Conservation (phyloP, 2,797 vertebrate genomes). For the Tangara arthus region DNA sequence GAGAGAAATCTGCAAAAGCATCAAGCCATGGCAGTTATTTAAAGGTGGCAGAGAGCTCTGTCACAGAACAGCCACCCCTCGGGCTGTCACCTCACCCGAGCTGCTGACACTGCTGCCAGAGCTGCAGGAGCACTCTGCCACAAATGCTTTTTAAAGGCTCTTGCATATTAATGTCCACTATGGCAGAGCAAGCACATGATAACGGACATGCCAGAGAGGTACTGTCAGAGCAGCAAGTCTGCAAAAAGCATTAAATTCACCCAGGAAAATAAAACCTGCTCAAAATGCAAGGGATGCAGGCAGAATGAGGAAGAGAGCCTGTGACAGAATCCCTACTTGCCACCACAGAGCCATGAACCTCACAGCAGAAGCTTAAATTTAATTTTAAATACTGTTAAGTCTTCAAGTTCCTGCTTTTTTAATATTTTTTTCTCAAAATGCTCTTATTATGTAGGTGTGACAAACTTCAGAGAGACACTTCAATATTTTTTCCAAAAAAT, state of each 20-base stretch:
- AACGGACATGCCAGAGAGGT: neutral
- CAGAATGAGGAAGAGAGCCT: neutral
- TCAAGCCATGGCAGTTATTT: neutral
- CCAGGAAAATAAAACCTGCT: neutral
- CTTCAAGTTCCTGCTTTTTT: neutral
- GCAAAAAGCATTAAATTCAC: neutral
- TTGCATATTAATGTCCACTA: neutral
- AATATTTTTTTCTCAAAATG: neutral
- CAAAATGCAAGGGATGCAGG: neutral
- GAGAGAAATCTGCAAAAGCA: neutral
- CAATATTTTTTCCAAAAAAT: fast-evolving
- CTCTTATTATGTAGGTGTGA: neutral
- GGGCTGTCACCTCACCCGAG: neutral
- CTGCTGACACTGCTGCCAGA: neutral
- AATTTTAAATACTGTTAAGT: neutral
- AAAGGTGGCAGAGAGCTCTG: neutral
- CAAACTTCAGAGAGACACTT: neutral
- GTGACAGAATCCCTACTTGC: neutral
- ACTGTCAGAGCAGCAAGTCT: fast-evolving
- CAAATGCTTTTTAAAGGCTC: neutral
- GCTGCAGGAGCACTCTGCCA: neutral
- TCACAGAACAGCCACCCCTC: fast-evolving
- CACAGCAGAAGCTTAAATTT: neutral
- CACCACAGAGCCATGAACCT: neutral
- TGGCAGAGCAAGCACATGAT: neutral